These are phyloP conservation scores for Bradypodion ventrale DNA, from an alignment of 2,797 vertebrate genomes.

Conservation along the genomic window DNA sequence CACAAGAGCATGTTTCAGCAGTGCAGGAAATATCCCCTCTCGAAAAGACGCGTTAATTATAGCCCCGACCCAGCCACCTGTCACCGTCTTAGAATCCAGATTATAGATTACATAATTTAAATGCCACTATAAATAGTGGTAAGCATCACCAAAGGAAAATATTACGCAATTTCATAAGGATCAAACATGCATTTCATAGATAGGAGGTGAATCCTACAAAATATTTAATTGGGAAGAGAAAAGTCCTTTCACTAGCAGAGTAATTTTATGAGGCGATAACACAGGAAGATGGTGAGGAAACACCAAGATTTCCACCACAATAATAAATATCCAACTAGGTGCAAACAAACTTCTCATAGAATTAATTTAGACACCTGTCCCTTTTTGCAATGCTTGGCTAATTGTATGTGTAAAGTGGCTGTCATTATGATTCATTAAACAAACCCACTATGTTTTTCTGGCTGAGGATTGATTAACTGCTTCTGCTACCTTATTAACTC, in stretches of 20 bases:
- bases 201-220: not conserved
- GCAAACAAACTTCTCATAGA: not conserved
- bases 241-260: not conserved
- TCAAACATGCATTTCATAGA: not conserved
- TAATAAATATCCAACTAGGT: not conserved
- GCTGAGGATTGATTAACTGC: conserved; percentile 6
- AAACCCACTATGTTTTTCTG: not conserved
- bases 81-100: too few relatives aligned
- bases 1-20: too few relatives aligned
- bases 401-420: not conserved
- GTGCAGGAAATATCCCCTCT: too few relatives aligned
- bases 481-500: conserved; percentile 3
- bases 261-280: not conserved
- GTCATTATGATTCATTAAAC: conserved; percentile 7
- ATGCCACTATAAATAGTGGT: not conserved
- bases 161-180: not conserved
- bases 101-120: conserved; percentile 3
- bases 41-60: too few relatives aligned
- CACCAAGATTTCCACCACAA: not conserved
- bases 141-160: not conserved
- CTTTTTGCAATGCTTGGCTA: not conserved
- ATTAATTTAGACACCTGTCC: conserved; percentile 22
- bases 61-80: too few relatives aligned
- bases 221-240: conserved; percentile 1
- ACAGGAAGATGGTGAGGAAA: not conserved